Percentiles rank a stretch among this genome's conserved stretches.
Evolutionary conservation across 2,888 invertebrate species (phyloP).

Genomic region (Pseudococcus viburni): DNA sequence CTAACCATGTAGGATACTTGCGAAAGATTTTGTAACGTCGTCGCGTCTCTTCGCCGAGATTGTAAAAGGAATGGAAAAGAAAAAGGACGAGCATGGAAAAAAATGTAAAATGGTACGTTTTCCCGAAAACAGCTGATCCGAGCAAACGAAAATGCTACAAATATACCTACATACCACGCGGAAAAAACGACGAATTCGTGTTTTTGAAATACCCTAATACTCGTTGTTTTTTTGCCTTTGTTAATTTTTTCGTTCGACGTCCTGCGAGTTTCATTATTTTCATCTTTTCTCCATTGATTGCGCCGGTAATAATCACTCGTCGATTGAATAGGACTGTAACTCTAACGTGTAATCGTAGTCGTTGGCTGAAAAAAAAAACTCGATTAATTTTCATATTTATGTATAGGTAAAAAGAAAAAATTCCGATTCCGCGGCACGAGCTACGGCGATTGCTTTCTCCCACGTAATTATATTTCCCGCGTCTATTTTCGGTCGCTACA

Average conservation of each 20-base stretch:
- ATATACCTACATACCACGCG: background rate
- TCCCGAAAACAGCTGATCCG: background rate
- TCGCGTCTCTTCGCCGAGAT: background rate
- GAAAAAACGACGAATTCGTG: background rate
- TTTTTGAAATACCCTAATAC: background rate
- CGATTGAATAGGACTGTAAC: background rate
- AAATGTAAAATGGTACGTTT: background rate
- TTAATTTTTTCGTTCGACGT: background rate
- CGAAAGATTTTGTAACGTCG: too few relatives aligned
- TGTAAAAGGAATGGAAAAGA: background rate
- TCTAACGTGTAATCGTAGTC: background rate
- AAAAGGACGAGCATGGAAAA: too few relatives aligned
- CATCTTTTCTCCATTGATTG: conserved; percentile 9
- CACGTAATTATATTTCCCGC: background rate
- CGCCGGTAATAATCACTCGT: background rate
- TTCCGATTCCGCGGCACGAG: background rate
- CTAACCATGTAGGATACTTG: too few relatives aligned
- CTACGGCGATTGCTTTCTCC: background rate
- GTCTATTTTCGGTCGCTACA: background rate
- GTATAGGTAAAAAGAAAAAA: background rate
- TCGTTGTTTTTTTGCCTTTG: background rate
- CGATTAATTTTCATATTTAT: background rate
- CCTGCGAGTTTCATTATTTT: background rate
- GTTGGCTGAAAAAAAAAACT: background rate
- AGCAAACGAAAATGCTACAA: background rate